phyloP scores from a whole-genome alignment of 2,888 invertebrate species.

The Vandiemenella viatica region DNA sequence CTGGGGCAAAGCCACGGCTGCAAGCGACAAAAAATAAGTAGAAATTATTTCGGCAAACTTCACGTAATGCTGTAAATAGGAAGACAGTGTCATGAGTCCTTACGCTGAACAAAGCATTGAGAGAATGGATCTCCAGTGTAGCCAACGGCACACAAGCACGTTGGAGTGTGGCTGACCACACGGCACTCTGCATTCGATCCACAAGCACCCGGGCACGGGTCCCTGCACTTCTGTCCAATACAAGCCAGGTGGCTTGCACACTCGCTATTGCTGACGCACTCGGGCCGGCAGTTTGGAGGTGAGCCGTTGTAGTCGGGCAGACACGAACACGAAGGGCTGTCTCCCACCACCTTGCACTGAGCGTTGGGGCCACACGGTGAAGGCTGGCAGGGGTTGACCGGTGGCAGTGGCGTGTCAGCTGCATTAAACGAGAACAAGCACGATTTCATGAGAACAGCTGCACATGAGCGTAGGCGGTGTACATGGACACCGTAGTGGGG shows the following conservation, averaged over 20 bases:
- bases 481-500: too few species aligned
- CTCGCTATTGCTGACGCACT: conserved; percentile 30
- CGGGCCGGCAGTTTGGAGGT: conserved; percentile 42
- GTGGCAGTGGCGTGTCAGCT: conserved; percentile 22
- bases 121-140: conserved; percentile 27
- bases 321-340: conserved; percentile 29
- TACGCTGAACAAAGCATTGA: conserved; percentile 22
- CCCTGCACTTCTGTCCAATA: conserved; percentile 28
- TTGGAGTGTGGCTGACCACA: conserved; percentile 26
- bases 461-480: neutral
- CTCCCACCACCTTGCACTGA: conserved; percentile 24
- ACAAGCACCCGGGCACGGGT: conserved; percentile 50
- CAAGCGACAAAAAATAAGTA: too few species aligned
- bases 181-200: conserved; percentile 25
- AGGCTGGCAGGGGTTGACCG: conserved; percentile 41
- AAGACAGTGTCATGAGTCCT: too few species aligned
- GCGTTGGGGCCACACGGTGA: conserved; percentile 25
- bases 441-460: conserved; percentile 37
- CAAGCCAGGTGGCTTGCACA: conserved; percentile 29
- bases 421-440: conserved; percentile 28
- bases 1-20: conserved; percentile 7
- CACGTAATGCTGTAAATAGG: too few species aligned
- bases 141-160: conserved; percentile 27
- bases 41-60: too few species aligned
- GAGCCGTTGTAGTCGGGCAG: conserved; percentile 42